A percentile compares a stretch with the other conserved stretches of the same genome.
These are phyloP conservation scores for Cremastinae sp. DNA, from an alignment of 2,888 invertebrate species.

Conservation along the genomic window DNA sequence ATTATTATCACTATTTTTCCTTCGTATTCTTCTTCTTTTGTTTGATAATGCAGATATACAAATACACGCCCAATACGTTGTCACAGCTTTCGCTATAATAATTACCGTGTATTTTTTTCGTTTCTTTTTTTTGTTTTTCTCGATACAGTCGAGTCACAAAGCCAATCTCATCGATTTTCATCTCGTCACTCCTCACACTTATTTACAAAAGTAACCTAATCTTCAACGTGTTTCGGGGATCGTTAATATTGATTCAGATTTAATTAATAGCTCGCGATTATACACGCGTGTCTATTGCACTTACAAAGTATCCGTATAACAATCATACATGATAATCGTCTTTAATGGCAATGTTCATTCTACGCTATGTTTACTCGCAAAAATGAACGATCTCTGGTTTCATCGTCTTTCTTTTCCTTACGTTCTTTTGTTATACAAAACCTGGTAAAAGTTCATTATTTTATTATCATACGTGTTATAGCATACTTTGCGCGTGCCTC, in stretches of 20 bases:
- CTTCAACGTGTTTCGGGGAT: conserved; percentile 35
- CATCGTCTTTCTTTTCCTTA: conserved; percentile 5
- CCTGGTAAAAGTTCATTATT: conserved; percentile 32
- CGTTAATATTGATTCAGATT: not conserved
- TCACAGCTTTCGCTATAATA: conserved; percentile 37
- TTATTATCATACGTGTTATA: conserved; percentile 40
- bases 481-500: conserved; percentile 53
- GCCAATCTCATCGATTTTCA: conserved; percentile 52
- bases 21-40: not conserved
- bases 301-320: conserved; percentile 62
- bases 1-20: conserved; percentile 55
- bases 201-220: conserved; percentile 58
- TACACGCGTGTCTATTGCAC: conserved; percentile 67
- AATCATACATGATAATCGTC: conserved; percentile 60
- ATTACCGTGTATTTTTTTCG: conserved; percentile 1
- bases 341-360: conserved; percentile 61
- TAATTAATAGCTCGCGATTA: conserved; percentile 43
- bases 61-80: conserved; percentile 50
- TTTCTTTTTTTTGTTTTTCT: no score
- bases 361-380: conserved; percentile 28
- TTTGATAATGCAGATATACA: conserved; percentile 42
- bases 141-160: conserved; percentile 5
- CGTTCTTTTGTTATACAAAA: conserved; percentile 22
- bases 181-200: conserved; percentile 29
- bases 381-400: conserved; percentile 31